phyloP scores from a whole-genome alignment of 2,888 invertebrate species.

The Eilema sororculum region DNA sequence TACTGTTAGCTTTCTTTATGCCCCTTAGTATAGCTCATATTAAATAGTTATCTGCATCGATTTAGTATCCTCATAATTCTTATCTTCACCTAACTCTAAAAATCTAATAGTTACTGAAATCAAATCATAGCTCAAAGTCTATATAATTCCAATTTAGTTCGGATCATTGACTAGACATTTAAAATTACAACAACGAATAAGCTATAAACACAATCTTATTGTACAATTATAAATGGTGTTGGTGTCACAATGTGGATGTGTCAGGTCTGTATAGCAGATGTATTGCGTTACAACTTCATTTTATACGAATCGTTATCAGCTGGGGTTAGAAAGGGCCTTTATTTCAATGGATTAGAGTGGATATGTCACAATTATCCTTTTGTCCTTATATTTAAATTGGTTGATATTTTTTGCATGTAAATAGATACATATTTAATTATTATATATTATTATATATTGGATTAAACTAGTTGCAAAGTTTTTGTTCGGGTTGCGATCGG shows the following conservation, averaged over 20 bases:
- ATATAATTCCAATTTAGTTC: constrained; percentile 56
- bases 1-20: no score
- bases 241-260: constrained; percentile 77
- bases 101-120: neutral
- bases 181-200: constrained; percentile 47
- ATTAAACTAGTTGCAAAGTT: no score
- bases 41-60: no score
- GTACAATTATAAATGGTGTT: constrained; percentile 75
- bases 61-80: no score
- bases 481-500: no score
- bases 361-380: constrained; percentile 36
- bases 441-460: no score
- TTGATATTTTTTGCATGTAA: neutral
- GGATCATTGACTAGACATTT: constrained; percentile 63
- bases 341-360: constrained; percentile 50
- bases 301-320: constrained; percentile 77
- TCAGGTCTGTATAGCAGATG: constrained; percentile 81
- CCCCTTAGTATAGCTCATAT: no score
- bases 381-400: neutral
- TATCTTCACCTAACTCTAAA: no score
- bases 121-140: constrained; percentile 21
- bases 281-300: constrained; percentile 84
- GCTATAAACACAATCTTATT: constrained; percentile 70
- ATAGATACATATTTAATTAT: no score
- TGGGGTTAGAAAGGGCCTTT: constrained; percentile 57